These are phyloP conservation scores for Drosophila guanche DNA, from an alignment of 1,140 invertebrate genomes.

Conservation along the genomic window DNA sequence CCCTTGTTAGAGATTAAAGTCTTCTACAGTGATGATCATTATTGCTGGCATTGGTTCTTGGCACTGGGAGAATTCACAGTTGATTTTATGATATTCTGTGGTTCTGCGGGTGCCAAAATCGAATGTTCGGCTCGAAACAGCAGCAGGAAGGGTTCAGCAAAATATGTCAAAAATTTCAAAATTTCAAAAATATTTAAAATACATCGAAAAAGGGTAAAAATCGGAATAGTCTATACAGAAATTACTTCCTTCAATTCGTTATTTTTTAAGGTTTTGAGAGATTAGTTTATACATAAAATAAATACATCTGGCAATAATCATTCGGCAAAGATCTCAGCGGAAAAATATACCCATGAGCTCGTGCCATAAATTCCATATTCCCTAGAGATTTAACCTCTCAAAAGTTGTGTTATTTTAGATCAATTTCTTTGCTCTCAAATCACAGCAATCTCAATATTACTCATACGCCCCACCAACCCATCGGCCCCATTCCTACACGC, in stretches of 20 bases:
- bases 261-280: too few species aligned
- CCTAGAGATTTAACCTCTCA: not conserved
- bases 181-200: not conserved
- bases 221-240: not conserved
- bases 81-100: conserved; percentile 75
- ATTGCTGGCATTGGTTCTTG: conserved; percentile 66
- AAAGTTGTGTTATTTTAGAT: not conserved
- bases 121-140: conserved; percentile 34
- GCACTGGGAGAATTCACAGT: conserved; percentile 84
- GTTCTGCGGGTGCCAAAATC: conserved; percentile 83
- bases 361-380: too few species aligned
- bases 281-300: too few species aligned
- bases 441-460: conserved; percentile 45
- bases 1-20: too few species aligned
- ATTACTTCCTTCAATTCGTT: too few species aligned
- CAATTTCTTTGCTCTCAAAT: conserved; percentile 19
- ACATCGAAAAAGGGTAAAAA: not conserved
- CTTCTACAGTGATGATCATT: too few species aligned
- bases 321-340: too few species aligned
- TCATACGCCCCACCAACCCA: conserved; percentile 39
- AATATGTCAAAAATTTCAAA: too few species aligned
- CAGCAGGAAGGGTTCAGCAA: conserved; percentile 4
- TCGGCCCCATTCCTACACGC: not conserved
- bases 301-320: too few species aligned
- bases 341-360: too few species aligned